These are phyloP conservation scores for Pelusios castaneus DNA, from an alignment of 2,113 vertebrate species.

Conservation along the genomic window DNA sequence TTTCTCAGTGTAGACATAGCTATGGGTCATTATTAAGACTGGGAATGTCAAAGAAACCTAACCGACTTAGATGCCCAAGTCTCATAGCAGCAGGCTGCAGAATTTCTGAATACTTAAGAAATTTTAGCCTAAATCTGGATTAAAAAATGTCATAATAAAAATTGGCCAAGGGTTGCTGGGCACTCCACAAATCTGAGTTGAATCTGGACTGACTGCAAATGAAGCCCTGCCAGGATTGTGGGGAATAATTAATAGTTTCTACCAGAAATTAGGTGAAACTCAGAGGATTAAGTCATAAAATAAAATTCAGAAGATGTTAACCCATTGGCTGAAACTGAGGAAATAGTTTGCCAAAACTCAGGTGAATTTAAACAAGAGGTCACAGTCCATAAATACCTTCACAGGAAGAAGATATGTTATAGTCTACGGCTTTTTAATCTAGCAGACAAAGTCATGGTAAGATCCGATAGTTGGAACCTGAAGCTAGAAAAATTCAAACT, in stretches of 20 bases:
- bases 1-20: too few relatives aligned
- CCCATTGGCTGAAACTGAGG: background rate
- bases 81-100: background rate
- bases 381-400: background rate
- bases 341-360: background rate
- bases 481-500: background rate
- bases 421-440: background rate
- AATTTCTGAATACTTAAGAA: background rate
- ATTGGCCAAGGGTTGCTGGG: background rate
- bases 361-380: background rate
- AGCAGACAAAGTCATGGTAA: background rate
- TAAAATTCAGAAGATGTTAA: background rate
- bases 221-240: background rate
- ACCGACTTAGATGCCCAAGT: background rate
- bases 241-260: background rate
- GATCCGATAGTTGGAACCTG: background rate
- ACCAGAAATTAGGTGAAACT: background rate
- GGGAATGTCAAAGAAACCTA: background rate
- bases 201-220: background rate
- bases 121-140: background rate
- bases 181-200: background rate
- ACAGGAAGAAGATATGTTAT: background rate
- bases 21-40: background rate
- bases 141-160: background rate
- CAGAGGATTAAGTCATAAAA: background rate